Conservation (phyloP, 30 jellyfish, hydroid and myxozoan species). For the Chrysaora quinquecirrha region DNA sequence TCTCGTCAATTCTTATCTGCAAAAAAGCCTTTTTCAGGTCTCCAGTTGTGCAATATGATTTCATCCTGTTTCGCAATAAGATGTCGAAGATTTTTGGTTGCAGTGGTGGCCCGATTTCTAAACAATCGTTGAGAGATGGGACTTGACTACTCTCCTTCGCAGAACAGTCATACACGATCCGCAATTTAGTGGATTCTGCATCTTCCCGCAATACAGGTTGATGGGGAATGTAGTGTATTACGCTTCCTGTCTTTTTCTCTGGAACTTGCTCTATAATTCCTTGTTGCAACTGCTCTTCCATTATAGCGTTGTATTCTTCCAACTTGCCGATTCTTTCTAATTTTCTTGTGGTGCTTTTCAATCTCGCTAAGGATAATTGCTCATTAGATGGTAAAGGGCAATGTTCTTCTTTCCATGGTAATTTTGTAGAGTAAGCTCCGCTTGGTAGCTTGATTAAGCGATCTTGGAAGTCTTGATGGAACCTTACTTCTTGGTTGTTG, state of each 20-base stretch:
- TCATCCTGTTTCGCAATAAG: slow-evolving; percentile 55
- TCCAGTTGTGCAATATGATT: slow-evolving; percentile 35
- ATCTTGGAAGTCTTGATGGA: too few relatives aligned
- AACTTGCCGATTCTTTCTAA: not conserved
- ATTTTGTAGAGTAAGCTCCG: too few relatives aligned
- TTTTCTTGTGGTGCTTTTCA: not conserved
- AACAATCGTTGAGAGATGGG: slow-evolving; percentile 70
- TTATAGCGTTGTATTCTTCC: slow-evolving; percentile 25
- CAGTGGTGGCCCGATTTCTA: slow-evolving; percentile 62
- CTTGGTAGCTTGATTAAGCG: too few relatives aligned
- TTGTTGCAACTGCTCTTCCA: slow-evolving; percentile 53
- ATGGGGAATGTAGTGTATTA: slow-evolving; percentile 56
- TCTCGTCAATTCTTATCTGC: slow-evolving; percentile 58
- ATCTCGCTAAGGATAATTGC: too few relatives aligned
- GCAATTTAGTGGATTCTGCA: slow-evolving; percentile 61
- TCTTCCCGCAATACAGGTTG: slow-evolving; percentile 63
- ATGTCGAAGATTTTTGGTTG: slow-evolving; percentile 48
- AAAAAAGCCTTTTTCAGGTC: too few relatives aligned
- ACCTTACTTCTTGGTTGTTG: too few relatives aligned
- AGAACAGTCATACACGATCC: slow-evolving; percentile 70
- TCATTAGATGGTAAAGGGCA: too few relatives aligned
- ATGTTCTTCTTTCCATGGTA: too few relatives aligned
- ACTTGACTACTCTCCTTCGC: slow-evolving; percentile 41
- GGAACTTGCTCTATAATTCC: too few relatives aligned
- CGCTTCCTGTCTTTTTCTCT: slow-evolving; percentile 16